Evolutionary conservation across 2,888 invertebrate species (phyloP).

Genomic region (Caenorhabditis wallacei): DNA sequence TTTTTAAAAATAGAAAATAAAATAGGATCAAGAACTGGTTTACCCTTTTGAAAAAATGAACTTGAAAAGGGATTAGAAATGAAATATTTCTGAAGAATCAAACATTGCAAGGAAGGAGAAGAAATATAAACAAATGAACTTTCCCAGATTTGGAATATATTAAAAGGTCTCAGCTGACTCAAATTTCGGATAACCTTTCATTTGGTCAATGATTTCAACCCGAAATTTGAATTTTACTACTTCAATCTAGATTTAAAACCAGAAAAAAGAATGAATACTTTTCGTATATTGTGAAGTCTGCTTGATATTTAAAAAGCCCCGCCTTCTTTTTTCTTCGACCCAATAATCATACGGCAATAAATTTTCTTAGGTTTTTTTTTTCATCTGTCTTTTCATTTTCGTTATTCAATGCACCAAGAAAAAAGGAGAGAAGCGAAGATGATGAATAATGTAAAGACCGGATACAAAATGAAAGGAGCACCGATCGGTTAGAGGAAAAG

Average conservation of each 20-base stretch:
- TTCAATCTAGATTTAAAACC: too few relatives aligned
- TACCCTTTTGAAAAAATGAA: too few relatives aligned
- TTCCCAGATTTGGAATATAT: too few relatives aligned
- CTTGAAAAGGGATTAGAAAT: too few relatives aligned
- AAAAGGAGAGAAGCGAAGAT: conserved; percentile 20
- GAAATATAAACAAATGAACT: too few relatives aligned
- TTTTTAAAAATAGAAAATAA: too few relatives aligned
- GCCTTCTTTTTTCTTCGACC: conserved; percentile 8
- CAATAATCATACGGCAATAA: conserved; percentile 18
- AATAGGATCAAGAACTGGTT: too few relatives aligned
- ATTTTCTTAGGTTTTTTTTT: conserved; percentile 15
- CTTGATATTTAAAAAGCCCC: background rate
- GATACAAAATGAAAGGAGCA: conserved; percentile 39
- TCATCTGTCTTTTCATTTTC: conserved; percentile 29
- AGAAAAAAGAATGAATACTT: too few relatives aligned
- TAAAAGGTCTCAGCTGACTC: background rate
- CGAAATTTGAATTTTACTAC: too few relatives aligned
- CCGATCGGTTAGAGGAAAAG: conserved; percentile 17
- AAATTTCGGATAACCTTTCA: background rate
- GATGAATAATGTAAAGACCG: conserved; percentile 53
- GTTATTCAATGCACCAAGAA: conserved; percentile 31
- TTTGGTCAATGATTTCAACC: background rate
- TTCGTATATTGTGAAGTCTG: too few relatives aligned
- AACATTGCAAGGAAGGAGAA: too few relatives aligned
- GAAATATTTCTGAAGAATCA: too few relatives aligned